phyloP scores from a whole-genome alignment of 1,140 invertebrate genomes.

The Cydia strobilella region DNA sequence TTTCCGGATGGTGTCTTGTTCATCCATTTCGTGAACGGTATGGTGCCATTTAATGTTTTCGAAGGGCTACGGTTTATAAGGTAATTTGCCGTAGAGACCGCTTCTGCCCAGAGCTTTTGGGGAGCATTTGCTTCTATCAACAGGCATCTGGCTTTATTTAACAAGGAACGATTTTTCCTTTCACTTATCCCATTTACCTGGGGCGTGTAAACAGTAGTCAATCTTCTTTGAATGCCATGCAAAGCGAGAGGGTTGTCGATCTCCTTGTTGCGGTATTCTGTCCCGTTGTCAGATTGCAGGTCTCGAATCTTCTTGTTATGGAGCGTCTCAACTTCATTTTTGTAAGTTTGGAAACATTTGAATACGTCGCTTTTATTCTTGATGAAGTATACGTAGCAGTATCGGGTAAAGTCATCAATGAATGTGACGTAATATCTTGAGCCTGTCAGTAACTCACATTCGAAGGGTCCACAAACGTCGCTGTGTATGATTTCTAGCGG shows the following conservation, averaged over 20 bases:
- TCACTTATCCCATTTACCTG: conserved; percentile 73
- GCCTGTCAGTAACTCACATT: conserved; percentile 46
- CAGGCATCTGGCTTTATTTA: conserved; percentile 67
- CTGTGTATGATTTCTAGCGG: conserved; percentile 47
- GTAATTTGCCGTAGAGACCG: conserved; percentile 54
- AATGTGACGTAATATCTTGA: conserved; percentile 62
- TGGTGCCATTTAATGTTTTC: conserved; percentile 20
- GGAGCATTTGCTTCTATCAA: conserved; percentile 55
- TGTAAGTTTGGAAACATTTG: conserved; percentile 49
- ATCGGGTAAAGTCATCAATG: conserved; percentile 64
- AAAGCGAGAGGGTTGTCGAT: conserved; percentile 13
- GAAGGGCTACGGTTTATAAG: conserved; percentile 26
- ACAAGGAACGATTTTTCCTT: conserved; percentile 66
- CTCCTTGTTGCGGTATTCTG: conserved; percentile 33
- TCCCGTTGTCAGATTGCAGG: conserved; percentile 35
- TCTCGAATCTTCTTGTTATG: conserved; percentile 22
- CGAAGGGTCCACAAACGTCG: conserved; percentile 67
- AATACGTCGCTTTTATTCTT: conserved; percentile 62
- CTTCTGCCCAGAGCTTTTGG: conserved; percentile 73
- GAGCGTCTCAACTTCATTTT: conserved; percentile 14
- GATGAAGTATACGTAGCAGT: conserved; percentile 59
- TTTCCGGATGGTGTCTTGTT: conserved; percentile 28
- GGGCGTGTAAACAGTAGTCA: conserved; percentile 57
- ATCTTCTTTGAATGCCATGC: conserved; percentile 31
- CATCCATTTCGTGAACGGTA: conserved; percentile 33